Conservation (phyloP, 2,888 invertebrate species). For the Orthosia gracilis region DNA sequence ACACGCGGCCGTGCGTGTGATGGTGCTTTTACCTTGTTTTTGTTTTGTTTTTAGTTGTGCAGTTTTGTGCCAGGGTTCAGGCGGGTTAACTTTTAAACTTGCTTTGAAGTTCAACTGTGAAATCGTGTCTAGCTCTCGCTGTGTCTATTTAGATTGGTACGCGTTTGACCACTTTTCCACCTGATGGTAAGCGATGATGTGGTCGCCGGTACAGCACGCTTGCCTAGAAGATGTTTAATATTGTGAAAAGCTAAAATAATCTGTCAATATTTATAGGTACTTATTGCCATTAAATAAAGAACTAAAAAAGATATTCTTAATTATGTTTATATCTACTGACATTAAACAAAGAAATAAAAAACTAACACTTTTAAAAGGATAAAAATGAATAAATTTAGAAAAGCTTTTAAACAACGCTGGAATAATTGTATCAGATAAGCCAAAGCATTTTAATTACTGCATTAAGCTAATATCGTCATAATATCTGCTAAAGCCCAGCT, state of each 20-base stretch:
- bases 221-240: not conserved
- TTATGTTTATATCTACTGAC: not conserved
- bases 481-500: not conserved
- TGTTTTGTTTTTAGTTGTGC: constrained; percentile 19
- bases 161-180: too few relatives aligned
- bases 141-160: not conserved
- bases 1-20: constrained; percentile 14
- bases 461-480: constrained; percentile 11
- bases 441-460: not conserved
- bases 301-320: not conserved
- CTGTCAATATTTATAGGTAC: not conserved
- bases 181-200: too few relatives aligned
- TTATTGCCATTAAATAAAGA: not conserved
- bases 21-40: not conserved
- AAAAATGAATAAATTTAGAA: not conserved
- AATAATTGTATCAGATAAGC: constrained; percentile 8
- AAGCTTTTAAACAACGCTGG: constrained; percentile 13
- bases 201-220: too few relatives aligned
- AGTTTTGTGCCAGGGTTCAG: not conserved
- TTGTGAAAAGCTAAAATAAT: not conserved
- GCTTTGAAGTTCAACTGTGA: not conserved
- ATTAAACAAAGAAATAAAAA: not conserved
- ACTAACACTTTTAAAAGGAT: not conserved
- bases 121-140: not conserved
- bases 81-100: not conserved